Conservation (phyloP, 2,113 vertebrate genomes). For the Taxidea taxus region DNA sequence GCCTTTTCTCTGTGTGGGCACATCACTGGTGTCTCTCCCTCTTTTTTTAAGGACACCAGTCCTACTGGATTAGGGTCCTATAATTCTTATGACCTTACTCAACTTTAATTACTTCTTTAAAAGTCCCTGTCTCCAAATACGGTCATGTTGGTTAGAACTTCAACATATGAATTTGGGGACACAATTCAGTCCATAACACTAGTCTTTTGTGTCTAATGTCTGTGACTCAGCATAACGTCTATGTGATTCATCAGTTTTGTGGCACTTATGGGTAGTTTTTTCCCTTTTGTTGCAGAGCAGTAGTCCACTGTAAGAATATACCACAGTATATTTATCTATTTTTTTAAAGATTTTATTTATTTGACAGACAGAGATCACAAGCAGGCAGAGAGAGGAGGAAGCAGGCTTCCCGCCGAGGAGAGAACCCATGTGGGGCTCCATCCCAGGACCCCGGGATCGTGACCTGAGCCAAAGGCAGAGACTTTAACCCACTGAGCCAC, state of each 20-base stretch:
- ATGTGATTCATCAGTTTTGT: not conserved
- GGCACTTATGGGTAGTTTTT: not conserved
- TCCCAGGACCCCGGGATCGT: no score
- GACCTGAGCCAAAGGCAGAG: no score
- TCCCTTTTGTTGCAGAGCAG: not conserved
- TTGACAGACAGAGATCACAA: no score
- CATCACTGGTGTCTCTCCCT: not conserved
- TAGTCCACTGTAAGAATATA: not conserved
- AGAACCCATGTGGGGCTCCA: no score
- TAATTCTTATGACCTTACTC: not conserved
- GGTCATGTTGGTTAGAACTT: not conserved
- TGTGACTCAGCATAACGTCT: not conserved
- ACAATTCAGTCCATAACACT: not conserved
- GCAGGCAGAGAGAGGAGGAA: no score
- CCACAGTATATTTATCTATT: not conserved
- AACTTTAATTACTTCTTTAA: not conserved
- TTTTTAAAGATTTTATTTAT: no score
- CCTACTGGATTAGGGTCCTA: not conserved
- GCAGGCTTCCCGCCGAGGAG: no score
- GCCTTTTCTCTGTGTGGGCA: not conserved
- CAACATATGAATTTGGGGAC: not conserved
- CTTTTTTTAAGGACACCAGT: not conserved
- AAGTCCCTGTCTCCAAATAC: not conserved
- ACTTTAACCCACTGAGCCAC: no score
- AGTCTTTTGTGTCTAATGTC: not conserved